Evolutionary conservation across 92 coral and sea anemone genomes (phyloP).

Genomic region (Epizoanthus ramosus): DNA sequence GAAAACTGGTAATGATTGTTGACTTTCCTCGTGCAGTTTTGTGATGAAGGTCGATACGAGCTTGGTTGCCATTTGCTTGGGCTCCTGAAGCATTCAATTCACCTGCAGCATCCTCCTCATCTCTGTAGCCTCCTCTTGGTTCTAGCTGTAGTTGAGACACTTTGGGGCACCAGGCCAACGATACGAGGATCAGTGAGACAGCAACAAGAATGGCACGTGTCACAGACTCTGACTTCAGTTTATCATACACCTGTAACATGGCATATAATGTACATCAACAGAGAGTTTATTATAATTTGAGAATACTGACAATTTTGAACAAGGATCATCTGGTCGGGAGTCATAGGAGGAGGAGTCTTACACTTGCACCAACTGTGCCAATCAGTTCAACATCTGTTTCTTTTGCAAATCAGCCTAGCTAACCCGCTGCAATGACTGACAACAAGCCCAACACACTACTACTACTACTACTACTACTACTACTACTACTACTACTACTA

Average conservation of each 20-base stretch:
- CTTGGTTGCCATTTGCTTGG: background rate
- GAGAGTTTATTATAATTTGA: no score
- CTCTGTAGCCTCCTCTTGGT: constrained; percentile 38
- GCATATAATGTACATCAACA: no score
- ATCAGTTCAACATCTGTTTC: no score
- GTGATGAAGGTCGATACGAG: background rate
- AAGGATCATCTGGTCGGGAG: no score
- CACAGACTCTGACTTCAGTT: background rate
- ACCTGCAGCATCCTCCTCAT: background rate
- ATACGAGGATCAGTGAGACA: constrained; percentile 65
- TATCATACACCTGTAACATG: background rate
- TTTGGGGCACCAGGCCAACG: constrained; percentile 88
- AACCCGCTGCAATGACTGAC: no score
- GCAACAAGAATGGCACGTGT: constrained; percentile 49
- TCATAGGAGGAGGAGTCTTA: no score
- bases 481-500: no score
- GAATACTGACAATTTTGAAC: no score
- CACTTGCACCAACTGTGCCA: no score
- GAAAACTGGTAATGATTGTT: constrained; percentile 42
- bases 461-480: no score
- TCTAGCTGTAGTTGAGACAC: constrained; percentile 55
- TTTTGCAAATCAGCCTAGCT: no score
- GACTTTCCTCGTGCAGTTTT: constrained; percentile 42
- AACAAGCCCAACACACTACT: no score
- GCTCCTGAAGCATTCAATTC: background rate